Conservation (phyloP, 1,140 invertebrate species). For the Drosophila nikananu region DNA sequence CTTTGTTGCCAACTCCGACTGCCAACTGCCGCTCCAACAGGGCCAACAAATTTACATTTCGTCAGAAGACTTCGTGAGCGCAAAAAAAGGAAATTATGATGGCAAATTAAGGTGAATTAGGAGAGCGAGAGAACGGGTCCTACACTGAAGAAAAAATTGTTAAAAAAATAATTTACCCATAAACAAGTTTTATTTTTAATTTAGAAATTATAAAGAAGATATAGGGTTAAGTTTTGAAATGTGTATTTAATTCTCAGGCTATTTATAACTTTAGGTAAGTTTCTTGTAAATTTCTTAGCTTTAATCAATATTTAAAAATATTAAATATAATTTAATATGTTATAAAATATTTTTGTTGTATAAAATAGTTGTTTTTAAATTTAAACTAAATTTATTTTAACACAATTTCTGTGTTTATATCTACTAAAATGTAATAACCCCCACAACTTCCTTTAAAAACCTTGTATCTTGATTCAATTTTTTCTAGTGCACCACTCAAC, state of each 20-base stretch:
- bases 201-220: background rate
- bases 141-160: background rate
- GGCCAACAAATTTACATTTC: conserved; percentile 36
- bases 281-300: background rate
- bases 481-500: background rate
- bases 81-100: conserved; percentile 22
- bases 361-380: background rate
- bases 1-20: conserved; percentile 29
- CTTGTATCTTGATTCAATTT: background rate
- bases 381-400: background rate
- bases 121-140: background rate
- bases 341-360: background rate
- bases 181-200: background rate
- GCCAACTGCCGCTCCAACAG: background rate
- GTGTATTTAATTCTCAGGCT: background rate
- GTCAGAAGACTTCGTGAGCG: conserved; percentile 29
- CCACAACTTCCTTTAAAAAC: background rate
- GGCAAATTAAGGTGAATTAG: conserved; percentile 60
- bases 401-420: background rate
- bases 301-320: background rate
- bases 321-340: rapidly evolving
- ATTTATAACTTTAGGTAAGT: background rate
- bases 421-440: rapidly evolving
- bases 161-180: background rate
- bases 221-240: background rate